Percentiles rank a stretch among this genome's conserved stretches.
phyloP scores from a whole-genome alignment of 2,888 invertebrate genomes.

The Zygothrica quintamaculata region DNA sequence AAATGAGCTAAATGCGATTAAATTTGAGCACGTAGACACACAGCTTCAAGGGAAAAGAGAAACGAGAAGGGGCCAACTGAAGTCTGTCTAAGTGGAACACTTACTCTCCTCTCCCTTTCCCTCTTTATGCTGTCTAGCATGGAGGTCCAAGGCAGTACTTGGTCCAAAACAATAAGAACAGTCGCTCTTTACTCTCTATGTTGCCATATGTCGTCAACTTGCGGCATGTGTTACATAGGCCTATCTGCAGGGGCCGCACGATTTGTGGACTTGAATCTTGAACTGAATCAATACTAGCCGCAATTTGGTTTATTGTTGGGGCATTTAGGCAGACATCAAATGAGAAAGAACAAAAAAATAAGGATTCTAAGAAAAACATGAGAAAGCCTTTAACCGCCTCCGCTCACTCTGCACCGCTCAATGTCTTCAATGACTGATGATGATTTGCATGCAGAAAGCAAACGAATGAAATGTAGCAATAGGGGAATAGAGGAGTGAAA shows the following conservation, averaged over 20 bases:
- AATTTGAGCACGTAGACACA: constrained; percentile 55
- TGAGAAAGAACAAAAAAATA: constrained; percentile 46
- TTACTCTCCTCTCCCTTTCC: background rate
- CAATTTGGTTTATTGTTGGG: constrained; percentile 52
- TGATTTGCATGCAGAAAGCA: constrained; percentile 49
- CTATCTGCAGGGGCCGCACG: constrained; percentile 4
- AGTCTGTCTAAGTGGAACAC: background rate
- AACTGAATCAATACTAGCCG: constrained; percentile 61
- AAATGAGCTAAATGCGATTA: constrained; percentile 78
- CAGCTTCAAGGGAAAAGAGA: constrained; percentile 1
- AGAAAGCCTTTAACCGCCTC: background rate
- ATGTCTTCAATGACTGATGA: constrained; percentile 36
- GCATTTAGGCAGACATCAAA: constrained; percentile 50
- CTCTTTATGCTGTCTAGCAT: background rate
- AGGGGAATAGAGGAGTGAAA: constrained; percentile 7
- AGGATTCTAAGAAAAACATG: constrained; percentile 18
- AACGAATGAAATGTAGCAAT: background rate
- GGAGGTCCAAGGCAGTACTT: constrained; percentile 18
- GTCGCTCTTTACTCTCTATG: constrained; percentile 7
- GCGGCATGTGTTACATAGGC: constrained; percentile 60
- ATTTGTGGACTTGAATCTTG: constrained; percentile 7
- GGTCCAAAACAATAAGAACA: constrained; percentile 37
- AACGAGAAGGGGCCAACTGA: background rate
- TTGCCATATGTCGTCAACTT: constrained; percentile 22
- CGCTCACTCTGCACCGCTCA: too few species aligned